Evolutionary conservation across 1,140 invertebrate genomes (phyloP).

Genomic region (Cyrtorhinus lividipennis): DNA sequence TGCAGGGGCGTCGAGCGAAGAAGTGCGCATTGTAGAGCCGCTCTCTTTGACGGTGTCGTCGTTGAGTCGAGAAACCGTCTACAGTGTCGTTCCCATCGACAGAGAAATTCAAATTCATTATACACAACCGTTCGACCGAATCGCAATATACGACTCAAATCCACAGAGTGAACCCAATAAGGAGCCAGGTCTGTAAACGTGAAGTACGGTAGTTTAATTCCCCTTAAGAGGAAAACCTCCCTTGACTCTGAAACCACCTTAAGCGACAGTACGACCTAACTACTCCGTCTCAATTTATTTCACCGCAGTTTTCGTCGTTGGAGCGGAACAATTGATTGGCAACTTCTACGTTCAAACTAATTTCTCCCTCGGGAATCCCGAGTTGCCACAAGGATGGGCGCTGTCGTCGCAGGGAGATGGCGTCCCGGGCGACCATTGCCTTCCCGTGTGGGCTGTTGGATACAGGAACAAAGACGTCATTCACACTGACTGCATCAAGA

Average conservation of each 20-base stretch:
- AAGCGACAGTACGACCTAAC: too few relatives aligned
- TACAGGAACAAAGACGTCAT: slow-evolving; percentile 33
- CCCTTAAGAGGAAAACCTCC: too few relatives aligned
- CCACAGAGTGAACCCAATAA: slow-evolving; percentile 16
- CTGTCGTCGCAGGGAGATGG: background rate
- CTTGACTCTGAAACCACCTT: too few relatives aligned
- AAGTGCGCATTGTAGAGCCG: background rate
- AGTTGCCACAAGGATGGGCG: slow-evolving; percentile 37
- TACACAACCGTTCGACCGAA: slow-evolving; percentile 25
- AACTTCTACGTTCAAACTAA: slow-evolving; percentile 28
- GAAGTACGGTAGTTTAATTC: too few relatives aligned
- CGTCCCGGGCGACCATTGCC: slow-evolving; percentile 28
- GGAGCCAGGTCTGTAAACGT: background rate
- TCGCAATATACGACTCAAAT: slow-evolving; percentile 23
- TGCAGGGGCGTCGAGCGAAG: too few relatives aligned
- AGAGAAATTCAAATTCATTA: slow-evolving; percentile 38
- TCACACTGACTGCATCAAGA: slow-evolving; percentile 40
- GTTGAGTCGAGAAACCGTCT: slow-evolving; percentile 29
- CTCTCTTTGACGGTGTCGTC: slow-evolving; percentile 34
- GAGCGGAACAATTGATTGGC: background rate
- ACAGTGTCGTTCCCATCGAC: slow-evolving; percentile 28
- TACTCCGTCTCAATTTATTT: too few relatives aligned
- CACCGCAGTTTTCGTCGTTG: background rate
- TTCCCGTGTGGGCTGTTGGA: slow-evolving; percentile 37
- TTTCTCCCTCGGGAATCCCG: slow-evolving; percentile 33